These are phyloP conservation scores for Ursus arctos DNA, from an alignment of 2,113 vertebrate genomes.

Conservation along the genomic window DNA sequence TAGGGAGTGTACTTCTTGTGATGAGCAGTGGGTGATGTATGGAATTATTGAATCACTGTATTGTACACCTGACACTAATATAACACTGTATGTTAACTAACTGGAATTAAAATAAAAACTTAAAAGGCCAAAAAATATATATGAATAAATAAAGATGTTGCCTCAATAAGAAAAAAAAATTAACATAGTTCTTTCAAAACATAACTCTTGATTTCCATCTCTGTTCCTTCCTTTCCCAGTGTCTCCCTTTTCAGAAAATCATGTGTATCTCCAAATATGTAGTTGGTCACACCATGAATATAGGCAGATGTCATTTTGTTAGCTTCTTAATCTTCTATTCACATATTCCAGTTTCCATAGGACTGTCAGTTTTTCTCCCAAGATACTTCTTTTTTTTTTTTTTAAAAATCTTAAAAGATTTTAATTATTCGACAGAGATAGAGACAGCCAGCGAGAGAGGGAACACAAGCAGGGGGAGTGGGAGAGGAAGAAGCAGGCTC, in stretches of 20 bases:
- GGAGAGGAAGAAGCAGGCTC: too few species aligned
- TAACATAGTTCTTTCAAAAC: neutral
- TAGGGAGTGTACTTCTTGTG: neutral
- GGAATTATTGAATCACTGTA: neutral
- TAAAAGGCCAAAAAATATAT: neutral
- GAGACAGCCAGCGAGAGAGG: too few species aligned
- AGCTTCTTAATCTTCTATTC: neutral
- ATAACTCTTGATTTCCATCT: neutral
- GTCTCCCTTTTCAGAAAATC: neutral
- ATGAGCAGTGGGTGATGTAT: neutral
- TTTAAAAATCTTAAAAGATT: too few species aligned
- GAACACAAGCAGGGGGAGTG: too few species aligned
- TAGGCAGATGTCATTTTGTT: neutral
- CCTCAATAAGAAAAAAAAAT: neutral
- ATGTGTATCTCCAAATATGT: neutral
- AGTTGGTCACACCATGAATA: neutral
- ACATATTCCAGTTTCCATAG: neutral
- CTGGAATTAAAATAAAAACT: neutral
- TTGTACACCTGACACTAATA: neutral
- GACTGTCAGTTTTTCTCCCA: neutral
- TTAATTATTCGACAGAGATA: too few species aligned
- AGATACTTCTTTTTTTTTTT: neutral
- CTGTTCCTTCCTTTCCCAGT: neutral
- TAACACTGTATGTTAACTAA: neutral
- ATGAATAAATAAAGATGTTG: neutral